A percentile compares a stretch with the other conserved stretches of the same genome.
Conservation (phyloP, 2,113 vertebrate genomes). For the Syngnathus scovelli region DNA sequence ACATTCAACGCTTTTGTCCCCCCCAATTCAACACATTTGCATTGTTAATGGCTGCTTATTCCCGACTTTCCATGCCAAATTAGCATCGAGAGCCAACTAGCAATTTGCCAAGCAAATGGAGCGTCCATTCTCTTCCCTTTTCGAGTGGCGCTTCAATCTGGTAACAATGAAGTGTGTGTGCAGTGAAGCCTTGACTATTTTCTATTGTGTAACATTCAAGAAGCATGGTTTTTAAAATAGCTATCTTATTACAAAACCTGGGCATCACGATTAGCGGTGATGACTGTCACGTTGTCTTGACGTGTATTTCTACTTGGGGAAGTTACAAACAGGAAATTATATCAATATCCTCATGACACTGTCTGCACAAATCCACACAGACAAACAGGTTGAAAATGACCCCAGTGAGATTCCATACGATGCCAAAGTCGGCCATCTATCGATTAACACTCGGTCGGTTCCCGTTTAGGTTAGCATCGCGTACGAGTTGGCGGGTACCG, state of each 20-base stretch:
- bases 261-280: background rate
- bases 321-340: background rate
- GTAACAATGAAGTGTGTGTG: background rate
- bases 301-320: background rate
- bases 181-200: background rate
- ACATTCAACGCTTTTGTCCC: slow-evolving; percentile 16
- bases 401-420: too few relatives aligned
- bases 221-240: background rate
- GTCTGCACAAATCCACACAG: background rate
- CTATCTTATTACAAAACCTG: background rate
- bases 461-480: too few relatives aligned
- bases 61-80: slow-evolving; percentile 28
- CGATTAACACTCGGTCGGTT: background rate
- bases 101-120: slow-evolving; percentile 66
- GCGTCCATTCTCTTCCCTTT: slow-evolving; percentile 44
- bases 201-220: too few relatives aligned
- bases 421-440: background rate
- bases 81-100: background rate
- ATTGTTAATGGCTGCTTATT: slow-evolving; percentile 34
- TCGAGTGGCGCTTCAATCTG: background rate
- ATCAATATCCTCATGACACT: background rate
- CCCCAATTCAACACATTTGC: slow-evolving; percentile 21
- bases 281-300: background rate
- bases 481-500: too few relatives aligned
- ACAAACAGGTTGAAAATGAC: background rate